Evolutionary conservation across 2,113 vertebrate genomes (phyloP).

Genomic region (Eubucco bourcierii): DNA sequence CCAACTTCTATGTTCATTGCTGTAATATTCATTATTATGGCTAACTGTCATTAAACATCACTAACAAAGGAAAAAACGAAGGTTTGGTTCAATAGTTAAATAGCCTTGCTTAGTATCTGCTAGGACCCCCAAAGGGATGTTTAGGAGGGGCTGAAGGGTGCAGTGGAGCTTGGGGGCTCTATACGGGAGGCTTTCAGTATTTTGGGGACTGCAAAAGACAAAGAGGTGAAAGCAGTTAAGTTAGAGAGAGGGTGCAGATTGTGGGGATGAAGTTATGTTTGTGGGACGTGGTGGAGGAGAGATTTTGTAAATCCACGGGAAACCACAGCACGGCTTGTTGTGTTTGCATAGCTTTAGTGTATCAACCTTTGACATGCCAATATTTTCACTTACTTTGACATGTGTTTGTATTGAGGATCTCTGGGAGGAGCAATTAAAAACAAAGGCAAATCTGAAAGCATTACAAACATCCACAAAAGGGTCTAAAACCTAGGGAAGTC

Average conservation of each 20-base stretch:
- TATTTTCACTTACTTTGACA: background rate
- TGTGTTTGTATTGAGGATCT: background rate
- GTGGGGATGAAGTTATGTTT: background rate
- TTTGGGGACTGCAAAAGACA: background rate
- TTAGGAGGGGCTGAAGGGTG: background rate
- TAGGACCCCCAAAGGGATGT: fast-evolving
- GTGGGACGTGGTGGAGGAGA: background rate
- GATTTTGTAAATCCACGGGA: background rate
- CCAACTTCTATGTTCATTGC: background rate
- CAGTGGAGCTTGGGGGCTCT: background rate
- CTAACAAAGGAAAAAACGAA: background rate
- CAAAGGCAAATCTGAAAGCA: background rate
- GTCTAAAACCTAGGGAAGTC: background rate
- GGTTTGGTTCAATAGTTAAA: background rate
- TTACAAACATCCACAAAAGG: background rate
- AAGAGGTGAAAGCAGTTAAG: background rate
- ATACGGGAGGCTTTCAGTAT: background rate
- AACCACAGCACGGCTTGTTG: background rate
- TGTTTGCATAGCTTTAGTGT: background rate
- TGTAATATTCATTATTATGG: background rate
- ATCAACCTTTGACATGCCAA: background rate
- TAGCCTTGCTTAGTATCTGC: background rate
- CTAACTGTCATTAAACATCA: background rate
- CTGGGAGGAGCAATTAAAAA: background rate
- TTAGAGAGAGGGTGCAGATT: background rate